A percentile compares a stretch with the other conserved stretches of the same genome.
phyloP scores from a whole-genome alignment of 2,113 vertebrate genomes.

The Chinchilla lanigera region DNA sequence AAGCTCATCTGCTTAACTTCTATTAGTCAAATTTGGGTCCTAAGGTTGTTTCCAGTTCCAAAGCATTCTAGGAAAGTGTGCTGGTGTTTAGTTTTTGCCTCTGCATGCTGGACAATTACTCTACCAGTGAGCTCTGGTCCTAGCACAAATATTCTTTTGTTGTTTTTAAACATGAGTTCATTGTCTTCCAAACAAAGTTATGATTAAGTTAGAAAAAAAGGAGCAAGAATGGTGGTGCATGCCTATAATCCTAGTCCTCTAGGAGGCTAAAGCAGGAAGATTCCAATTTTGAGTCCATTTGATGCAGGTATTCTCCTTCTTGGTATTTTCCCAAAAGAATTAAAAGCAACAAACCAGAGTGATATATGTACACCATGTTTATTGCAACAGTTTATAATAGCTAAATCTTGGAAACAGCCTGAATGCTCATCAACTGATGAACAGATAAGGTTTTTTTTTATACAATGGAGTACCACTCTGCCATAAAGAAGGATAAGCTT shows the following conservation, averaged over 20 bases:
- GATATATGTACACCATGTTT: neutral
- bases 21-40: neutral
- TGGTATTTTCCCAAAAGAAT: neutral
- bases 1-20: neutral
- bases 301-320: neutral
- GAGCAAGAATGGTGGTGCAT: neutral
- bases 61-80: neutral
- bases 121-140: neutral
- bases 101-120: neutral
- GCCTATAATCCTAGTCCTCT: neutral
- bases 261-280: neutral
- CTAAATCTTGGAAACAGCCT: neutral
- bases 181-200: neutral
- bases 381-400: neutral
- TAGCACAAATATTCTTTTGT: neutral
- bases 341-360: neutral
- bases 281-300: neutral
- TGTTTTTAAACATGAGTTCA: neutral
- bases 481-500: neutral
- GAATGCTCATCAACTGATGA: neutral
- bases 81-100: neutral
- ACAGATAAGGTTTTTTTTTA: neutral
- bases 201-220: neutral
- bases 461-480: neutral
- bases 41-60: neutral